A percentile compares a stretch with the other conserved stretches of the same genome.
Conservation (phyloP, 2,888 invertebrate species). For the Micoletzkya japonica region DNA sequence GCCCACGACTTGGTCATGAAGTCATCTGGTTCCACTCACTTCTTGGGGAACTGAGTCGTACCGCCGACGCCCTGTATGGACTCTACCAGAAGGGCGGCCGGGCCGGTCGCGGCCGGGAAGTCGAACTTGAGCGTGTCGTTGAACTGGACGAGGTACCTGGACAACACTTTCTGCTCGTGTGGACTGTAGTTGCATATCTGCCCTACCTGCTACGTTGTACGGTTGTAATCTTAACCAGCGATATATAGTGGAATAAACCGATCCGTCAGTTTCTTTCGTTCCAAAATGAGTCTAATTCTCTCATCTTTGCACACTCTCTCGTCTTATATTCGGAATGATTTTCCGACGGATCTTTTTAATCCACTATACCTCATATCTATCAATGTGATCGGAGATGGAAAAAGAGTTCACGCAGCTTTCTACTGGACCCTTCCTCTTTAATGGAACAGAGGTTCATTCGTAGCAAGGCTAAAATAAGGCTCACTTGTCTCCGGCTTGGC, state of each 20-base stretch:
- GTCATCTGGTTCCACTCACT: constrained; percentile 28
- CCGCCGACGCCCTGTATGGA: constrained; percentile 95
- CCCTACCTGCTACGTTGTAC: neutral
- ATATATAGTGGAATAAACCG: too few species aligned
- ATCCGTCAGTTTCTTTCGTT: too few species aligned
- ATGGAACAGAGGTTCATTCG: neutral
- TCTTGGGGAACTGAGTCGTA: constrained; percentile 80
- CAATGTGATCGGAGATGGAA: neutral
- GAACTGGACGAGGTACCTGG: constrained; percentile 78
- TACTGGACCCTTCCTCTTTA: neutral
- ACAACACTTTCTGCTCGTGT: neutral
- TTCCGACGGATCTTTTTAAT: too few species aligned
- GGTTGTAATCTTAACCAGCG: neutral
- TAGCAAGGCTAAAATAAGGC: neutral
- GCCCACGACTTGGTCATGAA: neutral
- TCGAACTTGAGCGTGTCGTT: constrained; percentile 79
- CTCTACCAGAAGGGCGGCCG: constrained; percentile 90
- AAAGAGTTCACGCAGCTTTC: neutral
- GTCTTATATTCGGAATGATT: too few species aligned
- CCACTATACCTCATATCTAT: too few species aligned
- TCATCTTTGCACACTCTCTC: too few species aligned
- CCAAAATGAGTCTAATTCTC: too few species aligned
- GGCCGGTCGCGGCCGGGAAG: constrained; percentile 71
- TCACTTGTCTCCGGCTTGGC: constrained; percentile 74
- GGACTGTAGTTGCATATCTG: neutral